Conservation (phyloP, 2,888 invertebrate genomes). For the Diploptera punctata region DNA sequence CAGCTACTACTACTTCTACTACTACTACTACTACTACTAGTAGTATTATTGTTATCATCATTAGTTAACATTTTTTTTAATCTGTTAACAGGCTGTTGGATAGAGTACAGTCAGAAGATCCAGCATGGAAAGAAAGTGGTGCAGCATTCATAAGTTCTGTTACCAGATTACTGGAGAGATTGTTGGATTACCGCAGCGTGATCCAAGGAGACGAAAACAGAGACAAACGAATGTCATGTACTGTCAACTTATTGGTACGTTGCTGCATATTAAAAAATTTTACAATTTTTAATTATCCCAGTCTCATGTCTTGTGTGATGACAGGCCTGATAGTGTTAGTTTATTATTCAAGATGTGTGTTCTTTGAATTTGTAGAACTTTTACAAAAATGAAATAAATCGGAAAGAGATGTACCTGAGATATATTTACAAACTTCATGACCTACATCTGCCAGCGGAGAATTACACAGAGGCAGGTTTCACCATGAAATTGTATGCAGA, state of each 20-base stretch:
- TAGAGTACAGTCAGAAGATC: conserved; percentile 82
- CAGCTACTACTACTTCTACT: too few species aligned
- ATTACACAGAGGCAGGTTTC: conserved; percentile 94
- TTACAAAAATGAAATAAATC: conserved; percentile 94
- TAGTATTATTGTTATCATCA: too few species aligned
- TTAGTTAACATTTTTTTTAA: too few species aligned
- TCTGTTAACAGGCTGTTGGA: conserved; percentile 73
- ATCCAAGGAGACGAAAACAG: conserved; percentile 95
- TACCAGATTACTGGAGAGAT: conserved; percentile 83
- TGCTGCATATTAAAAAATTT: too few species aligned
- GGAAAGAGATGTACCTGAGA: conserved; percentile 93
- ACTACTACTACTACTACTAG: too few species aligned
- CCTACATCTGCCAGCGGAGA: conserved; percentile 88
- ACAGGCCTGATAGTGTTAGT: too few species aligned
- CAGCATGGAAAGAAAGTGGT: conserved; percentile 91
- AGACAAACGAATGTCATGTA: conserved; percentile 96
- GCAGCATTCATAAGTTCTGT: conserved; percentile 93
- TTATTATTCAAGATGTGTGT: too few species aligned
- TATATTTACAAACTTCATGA: conserved; percentile 96
- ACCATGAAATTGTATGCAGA: conserved; percentile 94
- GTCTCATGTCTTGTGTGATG: too few species aligned
- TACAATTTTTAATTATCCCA: too few species aligned
- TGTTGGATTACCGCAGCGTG: conserved; percentile 93
- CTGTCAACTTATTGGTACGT: conserved; percentile 87
- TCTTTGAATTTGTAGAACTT: conserved; percentile 75